Evolutionary conservation across 1,140 invertebrate genomes (phyloP), one percentile per base, ranked within the genome.

Genomic region (Himalopsyche phryganea): DNA sequence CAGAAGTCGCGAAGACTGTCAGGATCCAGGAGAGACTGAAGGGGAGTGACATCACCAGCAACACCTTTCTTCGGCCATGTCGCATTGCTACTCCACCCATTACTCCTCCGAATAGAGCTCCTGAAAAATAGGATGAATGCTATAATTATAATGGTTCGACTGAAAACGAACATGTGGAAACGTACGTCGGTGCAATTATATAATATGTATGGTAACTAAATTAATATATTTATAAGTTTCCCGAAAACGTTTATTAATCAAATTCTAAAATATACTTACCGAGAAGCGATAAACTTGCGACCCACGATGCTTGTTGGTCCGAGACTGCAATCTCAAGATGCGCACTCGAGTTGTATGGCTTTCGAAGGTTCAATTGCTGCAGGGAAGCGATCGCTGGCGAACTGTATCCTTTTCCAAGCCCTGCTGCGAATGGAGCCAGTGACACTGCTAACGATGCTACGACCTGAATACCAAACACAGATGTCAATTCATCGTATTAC

Each of bases 381-480:
- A 92, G 81, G 0, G 89, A 91, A 1, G 88, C 89, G 35, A 92
- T 83, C 6, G 90, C 89, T 14, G 90, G 90, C 2, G 88, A 90
- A 59, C 88, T 90, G 78, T 92, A 92, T 2, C 90, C 90, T 71
- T 92, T 92, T 4, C 89, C 88, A 28, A 92, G 76, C 1, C 90
- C 90, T 7, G 88, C 88, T 3, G 90, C 88, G 60, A 92, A 83
- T 2, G 89, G 89, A 18, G 89, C 90, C 66, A 92, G 79, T 2
- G 89, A 90, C 9, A 92, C 84, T 14, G 89, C 89, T 49, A 91
- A 72, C 2, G 89, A 88, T 61, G 89, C 89, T 65, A 91, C 71
- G 6, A 91, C 83, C 88, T 71, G 73, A 9, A 66, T 50, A 49
- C 46, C 14, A 7, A n/a, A n/a, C n/a, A n/a, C n/a, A n/a, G n/a